Conservation (phyloP, 2,113 vertebrate species). For the Brachypteracias leptosomus region DNA sequence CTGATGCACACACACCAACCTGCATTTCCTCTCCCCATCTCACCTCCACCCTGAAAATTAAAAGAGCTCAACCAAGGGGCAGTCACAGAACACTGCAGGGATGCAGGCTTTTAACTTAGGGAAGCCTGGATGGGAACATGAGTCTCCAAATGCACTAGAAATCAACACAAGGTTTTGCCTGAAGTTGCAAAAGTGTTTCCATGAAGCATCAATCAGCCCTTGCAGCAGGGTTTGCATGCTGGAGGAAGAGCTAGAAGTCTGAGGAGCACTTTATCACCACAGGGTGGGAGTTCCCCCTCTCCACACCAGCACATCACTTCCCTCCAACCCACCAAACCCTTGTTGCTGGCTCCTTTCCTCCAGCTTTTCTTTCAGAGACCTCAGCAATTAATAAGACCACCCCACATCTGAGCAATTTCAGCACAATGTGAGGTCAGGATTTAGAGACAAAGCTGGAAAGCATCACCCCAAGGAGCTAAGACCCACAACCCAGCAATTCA, state of each 20-base stretch:
- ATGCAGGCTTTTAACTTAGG: not conserved
- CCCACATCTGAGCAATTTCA: not conserved
- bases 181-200: not conserved
- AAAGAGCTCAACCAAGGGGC: not conserved
- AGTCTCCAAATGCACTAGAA: not conserved
- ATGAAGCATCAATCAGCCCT: not conserved
- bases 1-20: not conserved
- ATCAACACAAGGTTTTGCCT: not conserved
- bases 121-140: not conserved
- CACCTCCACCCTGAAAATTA: not conserved
- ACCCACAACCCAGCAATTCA: not conserved
- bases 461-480: not conserved
- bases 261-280: not conserved
- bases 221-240: not conserved
- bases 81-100: not conserved
- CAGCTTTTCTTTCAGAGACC: not conserved
- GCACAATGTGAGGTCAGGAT: not conserved
- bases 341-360: rapidly evolving
- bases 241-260: not conserved
- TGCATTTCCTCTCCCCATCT: not conserved
- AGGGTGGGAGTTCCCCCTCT: not conserved
- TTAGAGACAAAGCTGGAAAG: not conserved
- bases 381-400: not conserved
- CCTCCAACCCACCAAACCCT: not conserved
- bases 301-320: not conserved